Percentiles rank a stretch among this genome's conserved stretches.
Conservation (phyloP, 1,140 invertebrate genomes). For the Lethocerus indicus region DNA sequence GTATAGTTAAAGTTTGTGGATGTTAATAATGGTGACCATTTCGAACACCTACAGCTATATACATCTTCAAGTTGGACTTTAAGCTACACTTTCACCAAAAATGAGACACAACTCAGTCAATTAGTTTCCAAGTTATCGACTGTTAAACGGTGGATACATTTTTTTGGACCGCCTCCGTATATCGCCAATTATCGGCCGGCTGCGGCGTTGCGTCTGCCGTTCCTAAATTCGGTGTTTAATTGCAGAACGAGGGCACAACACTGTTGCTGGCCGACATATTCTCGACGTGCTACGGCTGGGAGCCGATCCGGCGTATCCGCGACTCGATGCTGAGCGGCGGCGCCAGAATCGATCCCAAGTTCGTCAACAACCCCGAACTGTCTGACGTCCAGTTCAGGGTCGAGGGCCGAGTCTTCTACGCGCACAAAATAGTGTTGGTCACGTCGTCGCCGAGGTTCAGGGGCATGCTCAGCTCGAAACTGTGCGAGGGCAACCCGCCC, state of each 20-base stretch:
- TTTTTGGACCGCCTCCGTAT: no score
- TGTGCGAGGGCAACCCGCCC: constrained; percentile 55
- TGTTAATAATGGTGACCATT: no score
- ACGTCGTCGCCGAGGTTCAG: constrained; percentile 74
- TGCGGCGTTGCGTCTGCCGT: no score
- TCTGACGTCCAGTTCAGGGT: constrained; percentile 83
- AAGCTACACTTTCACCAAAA: no score
- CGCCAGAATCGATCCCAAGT: constrained; percentile 72
- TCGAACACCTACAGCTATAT: no score
- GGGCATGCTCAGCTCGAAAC: constrained; percentile 66
- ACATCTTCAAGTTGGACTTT: no score
- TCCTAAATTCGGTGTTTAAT: no score
- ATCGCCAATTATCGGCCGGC: no score
- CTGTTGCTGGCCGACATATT: constrained; percentile 75
- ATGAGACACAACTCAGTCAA: no score
- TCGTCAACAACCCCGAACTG: constrained; percentile 81
- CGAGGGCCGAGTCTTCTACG: constrained; percentile 81
- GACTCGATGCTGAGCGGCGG: constrained; percentile 48
- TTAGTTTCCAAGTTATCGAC: no score
- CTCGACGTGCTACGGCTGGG: constrained; percentile 75
- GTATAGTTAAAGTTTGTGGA: no score
- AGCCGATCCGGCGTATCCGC: constrained; percentile 58
- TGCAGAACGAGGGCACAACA: constrained; percentile 73
- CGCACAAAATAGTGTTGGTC: constrained; percentile 82
- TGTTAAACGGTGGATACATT: no score